These are phyloP conservation scores for Acrobasis consociella DNA, from an alignment of 2,888 invertebrate genomes.

Conservation along the genomic window DNA sequence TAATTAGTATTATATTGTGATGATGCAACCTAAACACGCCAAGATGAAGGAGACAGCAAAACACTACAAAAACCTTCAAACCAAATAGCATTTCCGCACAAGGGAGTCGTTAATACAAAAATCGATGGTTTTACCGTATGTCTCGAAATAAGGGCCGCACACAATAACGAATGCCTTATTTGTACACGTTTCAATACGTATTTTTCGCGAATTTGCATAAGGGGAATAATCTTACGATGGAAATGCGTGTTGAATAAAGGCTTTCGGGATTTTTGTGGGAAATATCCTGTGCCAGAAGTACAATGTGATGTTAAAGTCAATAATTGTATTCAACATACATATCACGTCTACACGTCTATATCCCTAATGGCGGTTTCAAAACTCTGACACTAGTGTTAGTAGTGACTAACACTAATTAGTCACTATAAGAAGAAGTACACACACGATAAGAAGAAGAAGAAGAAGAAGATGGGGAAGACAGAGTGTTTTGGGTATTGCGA, in stretches of 20 bases:
- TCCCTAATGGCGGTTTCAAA: too few relatives aligned
- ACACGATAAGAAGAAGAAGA: too few relatives aligned
- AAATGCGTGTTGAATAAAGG: slow-evolving; percentile 28
- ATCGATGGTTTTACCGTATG: slow-evolving; percentile 55
- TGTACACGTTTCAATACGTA: slow-evolving; percentile 43
- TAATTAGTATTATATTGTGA: too few relatives aligned
- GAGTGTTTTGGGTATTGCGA: too few relatives aligned
- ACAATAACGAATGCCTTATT: slow-evolving; percentile 55
- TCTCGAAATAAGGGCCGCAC: slow-evolving; percentile 54
- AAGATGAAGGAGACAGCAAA: too few relatives aligned
- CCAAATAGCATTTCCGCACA: not conserved
- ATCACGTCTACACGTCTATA: too few relatives aligned
- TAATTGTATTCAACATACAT: not conserved
- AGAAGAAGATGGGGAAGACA: too few relatives aligned
- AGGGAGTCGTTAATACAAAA: slow-evolving; percentile 35
- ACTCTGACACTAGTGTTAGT: too few relatives aligned
- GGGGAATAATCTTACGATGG: slow-evolving; percentile 41
- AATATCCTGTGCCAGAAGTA: not conserved
- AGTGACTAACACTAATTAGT: too few relatives aligned
- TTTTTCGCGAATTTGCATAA: slow-evolving; percentile 34
- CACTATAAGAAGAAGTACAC: too few relatives aligned
- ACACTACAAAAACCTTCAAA: not conserved
- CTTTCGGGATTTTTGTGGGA: slow-evolving; percentile 1
- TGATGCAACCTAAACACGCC: too few relatives aligned
- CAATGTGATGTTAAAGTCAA: not conserved